phyloP scores from a whole-genome alignment of 2,797 vertebrate genomes.

The Sebastolobus alascanus region DNA sequence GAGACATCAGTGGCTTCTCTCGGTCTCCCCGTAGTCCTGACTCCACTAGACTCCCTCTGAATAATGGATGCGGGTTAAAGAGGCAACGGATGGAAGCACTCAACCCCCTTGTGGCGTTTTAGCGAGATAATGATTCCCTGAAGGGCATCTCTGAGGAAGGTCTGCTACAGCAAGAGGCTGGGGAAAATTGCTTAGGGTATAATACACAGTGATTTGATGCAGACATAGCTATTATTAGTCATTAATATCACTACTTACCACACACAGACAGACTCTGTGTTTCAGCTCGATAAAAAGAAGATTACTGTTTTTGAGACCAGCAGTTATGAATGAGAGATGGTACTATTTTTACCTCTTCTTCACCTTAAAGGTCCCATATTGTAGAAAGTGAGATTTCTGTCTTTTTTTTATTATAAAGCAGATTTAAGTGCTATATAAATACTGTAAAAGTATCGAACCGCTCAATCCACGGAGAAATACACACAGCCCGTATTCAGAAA shows the following conservation, averaged over 20 bases:
- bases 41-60: constrained; percentile 59
- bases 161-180: constrained; percentile 37
- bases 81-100: constrained; percentile 62
- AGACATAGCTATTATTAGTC: constrained; percentile 33
- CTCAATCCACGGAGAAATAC: too few species aligned
- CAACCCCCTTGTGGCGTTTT: constrained; percentile 64
- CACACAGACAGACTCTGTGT: constrained; percentile 10
- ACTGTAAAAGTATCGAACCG: too few species aligned
- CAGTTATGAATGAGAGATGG: constrained; percentile 16
- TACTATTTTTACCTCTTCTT: constrained; percentile 24
- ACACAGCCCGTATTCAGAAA: too few species aligned
- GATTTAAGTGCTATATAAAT: too few species aligned
- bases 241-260: constrained; percentile 22
- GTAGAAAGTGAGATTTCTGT: too few species aligned
- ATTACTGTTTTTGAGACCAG: constrained; percentile 14
- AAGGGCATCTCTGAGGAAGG: constrained; percentile 56
- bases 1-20: constrained; percentile 45
- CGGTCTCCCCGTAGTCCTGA: constrained; percentile 40
- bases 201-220: constrained; percentile 38
- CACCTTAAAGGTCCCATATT: too few species aligned
- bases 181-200: constrained; percentile 27
- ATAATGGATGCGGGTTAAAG: constrained; percentile 78
- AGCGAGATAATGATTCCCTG: constrained; percentile 70
- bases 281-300: constrained; percentile 16
- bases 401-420: too few species aligned